Evolutionary conservation across 2,888 invertebrate species (phyloP).

Genomic region (Protonemura montana): DNA sequence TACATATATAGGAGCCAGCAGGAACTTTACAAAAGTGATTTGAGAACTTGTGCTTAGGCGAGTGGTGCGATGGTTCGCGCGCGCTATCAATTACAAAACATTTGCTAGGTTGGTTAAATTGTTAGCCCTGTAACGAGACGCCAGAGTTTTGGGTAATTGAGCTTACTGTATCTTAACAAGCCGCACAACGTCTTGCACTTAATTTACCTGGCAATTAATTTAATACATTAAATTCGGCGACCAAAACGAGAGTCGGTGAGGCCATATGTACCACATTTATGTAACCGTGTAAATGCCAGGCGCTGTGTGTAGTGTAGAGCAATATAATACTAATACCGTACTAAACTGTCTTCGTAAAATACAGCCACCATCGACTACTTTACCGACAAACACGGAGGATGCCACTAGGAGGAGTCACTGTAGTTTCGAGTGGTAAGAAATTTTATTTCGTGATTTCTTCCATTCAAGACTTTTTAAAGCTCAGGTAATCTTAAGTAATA

Average conservation of each 20-base stretch:
- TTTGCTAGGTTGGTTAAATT: conserved; percentile 38
- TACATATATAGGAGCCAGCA: background rate
- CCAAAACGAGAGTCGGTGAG: background rate
- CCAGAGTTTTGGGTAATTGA: conserved; percentile 28
- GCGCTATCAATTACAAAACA: conserved; percentile 40
- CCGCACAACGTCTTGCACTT: conserved; percentile 31
- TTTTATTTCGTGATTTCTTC: too few species aligned
- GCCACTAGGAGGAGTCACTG: too few species aligned
- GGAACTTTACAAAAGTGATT: conserved; percentile 40
- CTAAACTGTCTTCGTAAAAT: too few species aligned
- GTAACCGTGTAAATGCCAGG: too few species aligned
- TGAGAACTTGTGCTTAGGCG: conserved; percentile 24
- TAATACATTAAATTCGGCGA: background rate
- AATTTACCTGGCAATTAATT: conserved; percentile 41
- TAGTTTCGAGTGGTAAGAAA: too few species aligned
- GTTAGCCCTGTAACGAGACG: conserved; percentile 30
- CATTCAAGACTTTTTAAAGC: too few species aligned
- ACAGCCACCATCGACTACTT: too few species aligned
- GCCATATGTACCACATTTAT: background rate
- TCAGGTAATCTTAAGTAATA: too few species aligned
- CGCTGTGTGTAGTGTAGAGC: too few species aligned
- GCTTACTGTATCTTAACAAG: conserved; percentile 32
- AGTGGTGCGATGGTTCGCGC: background rate
- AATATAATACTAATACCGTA: too few species aligned
- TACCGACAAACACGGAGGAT: too few species aligned